phyloP scores from a whole-genome alignment of 2,113 vertebrate species.

The Planiliza haematocheilus region DNA sequence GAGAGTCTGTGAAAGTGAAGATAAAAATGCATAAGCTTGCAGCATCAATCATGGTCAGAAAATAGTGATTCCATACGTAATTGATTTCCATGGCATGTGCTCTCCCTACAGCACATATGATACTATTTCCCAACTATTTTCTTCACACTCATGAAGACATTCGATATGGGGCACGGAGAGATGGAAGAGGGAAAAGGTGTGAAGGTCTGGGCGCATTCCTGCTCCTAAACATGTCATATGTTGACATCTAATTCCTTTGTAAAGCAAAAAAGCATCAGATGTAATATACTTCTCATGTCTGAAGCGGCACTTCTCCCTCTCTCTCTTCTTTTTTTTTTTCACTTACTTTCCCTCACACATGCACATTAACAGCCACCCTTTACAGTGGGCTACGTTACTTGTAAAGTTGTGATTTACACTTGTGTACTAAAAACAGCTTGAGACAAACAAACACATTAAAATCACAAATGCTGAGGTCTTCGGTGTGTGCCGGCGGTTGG shows the following conservation, averaged over 20 bases:
- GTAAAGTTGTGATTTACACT: conserved; percentile 77
- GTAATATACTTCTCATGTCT: conserved; percentile 17
- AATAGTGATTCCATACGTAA: conserved; percentile 62
- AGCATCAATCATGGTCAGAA: conserved; percentile 71
- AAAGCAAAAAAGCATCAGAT: conserved; percentile 28
- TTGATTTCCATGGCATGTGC: conserved; percentile 62
- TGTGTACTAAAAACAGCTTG: conserved; percentile 74
- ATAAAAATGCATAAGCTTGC: conserved; percentile 76
- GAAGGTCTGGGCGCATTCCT: conserved; percentile 30
- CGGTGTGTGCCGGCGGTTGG: conserved; percentile 47
- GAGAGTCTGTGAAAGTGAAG: conserved; percentile 71
- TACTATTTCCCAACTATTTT: conserved; percentile 52
- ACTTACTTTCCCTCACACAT: conserved; percentile 38
- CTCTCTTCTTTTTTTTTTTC: conserved; percentile 32
- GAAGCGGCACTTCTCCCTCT: conserved; percentile 4
- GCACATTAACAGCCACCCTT: conserved; percentile 49
- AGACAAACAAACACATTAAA: conserved; percentile 76
- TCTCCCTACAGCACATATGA: conserved; percentile 44
- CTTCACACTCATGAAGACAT: conserved; percentile 42
- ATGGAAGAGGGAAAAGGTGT: conserved; percentile 8
- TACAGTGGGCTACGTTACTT: conserved; percentile 58
- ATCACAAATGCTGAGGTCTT: conserved; percentile 64
- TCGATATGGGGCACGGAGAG: conserved; percentile 46
- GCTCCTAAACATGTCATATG: conserved; percentile 36
- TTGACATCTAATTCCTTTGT: conserved; percentile 29